Base-by-base conservation (phyloP, 2,888 invertebrate species). In the Anoplius nigerrimus region DNA sequence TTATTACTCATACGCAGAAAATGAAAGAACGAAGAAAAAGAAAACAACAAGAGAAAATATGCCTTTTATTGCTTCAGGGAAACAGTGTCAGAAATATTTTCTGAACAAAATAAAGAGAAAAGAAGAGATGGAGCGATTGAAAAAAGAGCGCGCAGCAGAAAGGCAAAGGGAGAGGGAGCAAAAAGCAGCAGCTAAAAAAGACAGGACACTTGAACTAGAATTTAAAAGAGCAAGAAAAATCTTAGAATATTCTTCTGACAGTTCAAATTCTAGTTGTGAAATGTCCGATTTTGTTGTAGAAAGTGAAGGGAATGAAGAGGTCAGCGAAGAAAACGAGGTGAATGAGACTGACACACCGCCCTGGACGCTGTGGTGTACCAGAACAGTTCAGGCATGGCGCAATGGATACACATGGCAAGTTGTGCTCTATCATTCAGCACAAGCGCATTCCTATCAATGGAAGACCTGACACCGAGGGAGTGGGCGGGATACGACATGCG, bases 1-100 rank as follows among this genome's bases (percentile, higher is more conserved):
- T 55, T 73, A 75, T 65, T 71, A 64, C 66, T 69, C 70, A 57
- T 58, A 64, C 69, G 58, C 66, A 51, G 59, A 69, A 57, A 58
- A 52, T 58, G 55, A 55, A 55, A 43, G 18, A 48, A 48, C 24
- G 34, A 52, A 65, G 59, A 51, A 46, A 71, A 56, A 72, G 72
- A 59, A 76, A 62, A 63, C 57, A 21, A 43, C 55, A 66, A 67
- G 62, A 66, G 71, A 74, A 64, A 71, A 66, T 71, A 63, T 75
- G 65, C 74, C 76, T 66, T 63, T 71, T 59, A 74, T 76, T 62
- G 69, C 63, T 27, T 73, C 73, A 46, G 71, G 62, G 57, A 63
- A 74, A 53, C 61, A 54, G 52, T 78, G 70, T 66, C 66, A 69
- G 62, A 59, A 75, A 68, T 75, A 75, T 72, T 57, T 57, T 68